Evolutionary conservation across 2,113 vertebrate species (phyloP).

Genomic region (Leuciscus idus): DNA sequence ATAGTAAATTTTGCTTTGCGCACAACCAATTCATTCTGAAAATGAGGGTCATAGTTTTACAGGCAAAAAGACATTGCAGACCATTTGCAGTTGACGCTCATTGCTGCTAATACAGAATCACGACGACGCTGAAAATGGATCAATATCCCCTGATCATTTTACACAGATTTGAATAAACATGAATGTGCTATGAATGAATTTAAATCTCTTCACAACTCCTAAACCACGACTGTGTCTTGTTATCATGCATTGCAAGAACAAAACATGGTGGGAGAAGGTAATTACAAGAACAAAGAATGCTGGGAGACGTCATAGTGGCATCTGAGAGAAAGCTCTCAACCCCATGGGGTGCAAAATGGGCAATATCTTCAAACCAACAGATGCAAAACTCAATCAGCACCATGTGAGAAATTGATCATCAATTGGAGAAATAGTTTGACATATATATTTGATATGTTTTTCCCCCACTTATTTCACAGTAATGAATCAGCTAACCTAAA

Average conservation of each 20-base stretch:
- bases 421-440: no score
- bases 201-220: background rate
- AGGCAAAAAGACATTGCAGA: background rate
- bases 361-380: constrained; percentile 43
- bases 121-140: background rate
- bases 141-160: background rate
- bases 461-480: background rate
- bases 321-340: constrained; percentile 15
- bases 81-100: background rate
- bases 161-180: constrained; percentile 12
- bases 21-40: background rate
- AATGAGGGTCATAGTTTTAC: constrained; percentile 31
- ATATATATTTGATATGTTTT: background rate
- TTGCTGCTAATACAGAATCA: background rate
- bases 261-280: constrained; percentile 13
- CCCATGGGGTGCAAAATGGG: constrained; percentile 22
- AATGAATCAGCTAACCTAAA: background rate
- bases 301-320: background rate
- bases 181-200: constrained; percentile 14
- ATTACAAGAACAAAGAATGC: constrained; percentile 18
- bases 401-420: background rate
- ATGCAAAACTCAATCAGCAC: background rate
- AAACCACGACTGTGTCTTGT: background rate
- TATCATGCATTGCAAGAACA: constrained; percentile 10
- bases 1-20: constrained; percentile 19